Evolutionary conservation across 2,888 invertebrate species (phyloP).

Genomic region (Agrotis ipsilon): DNA sequence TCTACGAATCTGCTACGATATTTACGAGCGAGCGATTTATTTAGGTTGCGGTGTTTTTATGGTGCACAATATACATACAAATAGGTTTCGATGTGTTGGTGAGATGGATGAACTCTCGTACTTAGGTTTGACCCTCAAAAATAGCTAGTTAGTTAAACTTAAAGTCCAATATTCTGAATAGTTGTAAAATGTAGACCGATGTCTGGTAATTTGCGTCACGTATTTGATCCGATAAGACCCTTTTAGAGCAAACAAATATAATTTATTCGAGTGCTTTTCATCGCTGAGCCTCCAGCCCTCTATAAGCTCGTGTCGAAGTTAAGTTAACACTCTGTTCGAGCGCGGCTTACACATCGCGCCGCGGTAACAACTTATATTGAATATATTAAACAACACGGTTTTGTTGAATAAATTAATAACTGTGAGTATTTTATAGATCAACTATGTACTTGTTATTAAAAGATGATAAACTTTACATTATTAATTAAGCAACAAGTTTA

Average conservation of each 20-base stretch:
- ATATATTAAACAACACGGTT: not conserved
- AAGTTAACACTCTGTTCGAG: constrained; percentile 13
- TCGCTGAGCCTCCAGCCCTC: constrained; percentile 16
- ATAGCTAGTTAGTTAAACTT: constrained; percentile 6
- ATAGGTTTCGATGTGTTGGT: not conserved
- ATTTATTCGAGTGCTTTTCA: constrained; percentile 49
- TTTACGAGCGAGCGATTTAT: constrained; percentile 56
- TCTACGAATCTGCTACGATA: constrained; percentile 55
- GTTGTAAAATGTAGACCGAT: not conserved
- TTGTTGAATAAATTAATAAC: constrained; percentile 1
- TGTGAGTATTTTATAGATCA: not conserved
- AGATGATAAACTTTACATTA: not conserved
- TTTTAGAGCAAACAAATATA: constrained; percentile 47
- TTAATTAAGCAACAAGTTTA: not conserved
- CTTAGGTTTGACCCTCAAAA: not conserved
- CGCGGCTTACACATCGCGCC: constrained; percentile 9
- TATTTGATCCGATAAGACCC: constrained; percentile 11
- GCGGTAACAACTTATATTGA: not conserved
- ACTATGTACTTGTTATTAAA: not conserved
- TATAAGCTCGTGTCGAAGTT: constrained; percentile 34
- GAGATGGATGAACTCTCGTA: constrained; percentile 15
- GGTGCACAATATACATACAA: constrained; percentile 5
- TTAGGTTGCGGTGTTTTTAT: constrained; percentile 10
- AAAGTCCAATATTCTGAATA: not conserved
- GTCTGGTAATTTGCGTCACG: not conserved